A percentile compares a stretch with the other conserved stretches of the same genome.
Conservation (phyloP, 1,140 invertebrate genomes). For the Drosophila quadrilineata region DNA sequence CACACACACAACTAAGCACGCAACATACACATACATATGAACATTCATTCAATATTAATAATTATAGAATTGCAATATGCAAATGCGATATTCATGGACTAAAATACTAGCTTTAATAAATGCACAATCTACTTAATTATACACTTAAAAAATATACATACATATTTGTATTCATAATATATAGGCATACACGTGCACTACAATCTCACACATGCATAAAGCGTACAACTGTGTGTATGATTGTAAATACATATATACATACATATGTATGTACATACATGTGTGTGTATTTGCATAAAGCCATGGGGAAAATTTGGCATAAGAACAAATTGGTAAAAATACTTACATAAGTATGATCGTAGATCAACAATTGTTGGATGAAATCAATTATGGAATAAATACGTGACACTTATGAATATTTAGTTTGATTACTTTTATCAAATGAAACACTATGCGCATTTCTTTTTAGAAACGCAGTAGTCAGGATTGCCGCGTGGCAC, state of each 20-base stretch:
- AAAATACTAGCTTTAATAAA: conserved; percentile 31
- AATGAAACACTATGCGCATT: too few relatives aligned
- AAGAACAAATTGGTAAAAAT: conserved; percentile 10
- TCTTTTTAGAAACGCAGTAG: too few relatives aligned
- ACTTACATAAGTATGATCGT: too few relatives aligned
- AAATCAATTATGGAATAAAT: conserved; percentile 6
- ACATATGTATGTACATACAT: conserved; percentile 8
- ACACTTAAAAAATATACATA: not conserved
- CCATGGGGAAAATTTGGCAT: not conserved
- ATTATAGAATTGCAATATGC: not conserved
- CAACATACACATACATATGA: conserved; percentile 19
- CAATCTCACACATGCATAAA: conserved; percentile 7
- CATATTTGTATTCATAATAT: too few relatives aligned
- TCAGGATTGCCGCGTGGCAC: too few relatives aligned
- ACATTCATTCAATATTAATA: conserved; percentile 5
- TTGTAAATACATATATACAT: not conserved
- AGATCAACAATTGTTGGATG: too few relatives aligned
- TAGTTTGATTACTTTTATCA: too few relatives aligned
- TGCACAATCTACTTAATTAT: conserved; percentile 52
- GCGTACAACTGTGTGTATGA: too few relatives aligned
- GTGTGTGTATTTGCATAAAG: not conserved
- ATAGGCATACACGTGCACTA: too few relatives aligned
- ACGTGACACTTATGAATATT: too few relatives aligned
- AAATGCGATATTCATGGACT: conserved; percentile 1
- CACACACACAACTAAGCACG: not conserved